phyloP scores from a whole-genome alignment of 2,888 invertebrate genomes.

The Hypselothyrea guttata region DNA sequence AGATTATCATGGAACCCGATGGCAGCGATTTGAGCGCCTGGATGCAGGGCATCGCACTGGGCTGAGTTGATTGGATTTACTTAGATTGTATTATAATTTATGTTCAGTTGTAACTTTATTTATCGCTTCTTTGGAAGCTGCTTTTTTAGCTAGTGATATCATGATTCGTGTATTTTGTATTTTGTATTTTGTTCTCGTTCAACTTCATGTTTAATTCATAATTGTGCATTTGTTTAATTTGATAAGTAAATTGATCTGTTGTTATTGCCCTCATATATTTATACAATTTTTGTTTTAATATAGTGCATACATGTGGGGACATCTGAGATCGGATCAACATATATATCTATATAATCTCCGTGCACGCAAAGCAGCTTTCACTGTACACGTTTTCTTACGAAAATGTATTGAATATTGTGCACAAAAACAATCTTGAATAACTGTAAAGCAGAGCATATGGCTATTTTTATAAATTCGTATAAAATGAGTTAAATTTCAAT shows the following conservation, averaged over 20 bases:
- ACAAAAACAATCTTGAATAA: slow-evolving; percentile 54
- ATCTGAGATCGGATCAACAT: slow-evolving; percentile 32
- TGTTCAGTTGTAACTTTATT: slow-evolving; percentile 25
- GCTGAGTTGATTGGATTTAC: slow-evolving; percentile 81
- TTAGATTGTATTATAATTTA: slow-evolving; percentile 57
- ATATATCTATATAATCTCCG: slow-evolving; percentile 6
- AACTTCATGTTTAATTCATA: slow-evolving; percentile 17
- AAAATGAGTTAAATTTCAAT: slow-evolving; percentile 9
- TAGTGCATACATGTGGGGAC: neutral
- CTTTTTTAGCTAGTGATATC: slow-evolving; percentile 63
- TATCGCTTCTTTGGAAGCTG: slow-evolving; percentile 26
- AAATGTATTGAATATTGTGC: slow-evolving; percentile 40
- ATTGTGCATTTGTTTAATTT: slow-evolving; percentile 56
- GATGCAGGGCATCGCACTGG: slow-evolving; percentile 93
- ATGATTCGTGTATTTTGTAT: slow-evolving; percentile 43
- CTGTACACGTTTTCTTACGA: slow-evolving; percentile 29
- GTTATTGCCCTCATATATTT: slow-evolving; percentile 21
- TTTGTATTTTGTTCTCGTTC: slow-evolving; percentile 12
- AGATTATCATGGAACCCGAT: slow-evolving; percentile 88
- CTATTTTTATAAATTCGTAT: slow-evolving; percentile 71
- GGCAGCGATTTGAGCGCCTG: slow-evolving; percentile 92
- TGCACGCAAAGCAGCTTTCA: slow-evolving; percentile 59
- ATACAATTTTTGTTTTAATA: slow-evolving; percentile 28
- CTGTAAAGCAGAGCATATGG: slow-evolving; percentile 33
- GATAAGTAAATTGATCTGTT: slow-evolving; percentile 13